A percentile compares a stretch with the other conserved stretches of the same genome.
Conservation (phyloP, 2,888 invertebrate genomes). For the Raillietiella orientalis region DNA sequence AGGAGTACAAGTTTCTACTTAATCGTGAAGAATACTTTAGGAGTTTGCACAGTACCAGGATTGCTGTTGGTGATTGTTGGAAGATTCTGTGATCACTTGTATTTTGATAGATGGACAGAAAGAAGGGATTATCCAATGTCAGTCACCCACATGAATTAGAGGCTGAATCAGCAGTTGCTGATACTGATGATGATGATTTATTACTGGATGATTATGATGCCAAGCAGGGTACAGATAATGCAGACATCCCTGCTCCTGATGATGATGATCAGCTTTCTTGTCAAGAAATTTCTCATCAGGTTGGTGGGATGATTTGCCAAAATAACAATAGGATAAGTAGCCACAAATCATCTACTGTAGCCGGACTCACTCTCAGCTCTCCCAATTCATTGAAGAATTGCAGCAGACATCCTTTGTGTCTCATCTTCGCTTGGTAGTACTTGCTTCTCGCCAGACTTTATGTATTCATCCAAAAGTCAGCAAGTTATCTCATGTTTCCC, state of each 20-base stretch:
- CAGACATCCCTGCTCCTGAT: neutral
- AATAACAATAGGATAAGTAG: too few species aligned
- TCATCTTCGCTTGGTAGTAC: conserved; percentile 33
- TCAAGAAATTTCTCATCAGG: too few species aligned
- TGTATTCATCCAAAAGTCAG: conserved; percentile 56
- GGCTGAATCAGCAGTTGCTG: neutral
- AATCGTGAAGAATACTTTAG: neutral
- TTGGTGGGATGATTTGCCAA: too few species aligned
- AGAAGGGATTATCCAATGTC: too few species aligned
- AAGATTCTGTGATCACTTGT: neutral
- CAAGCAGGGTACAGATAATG: neutral
- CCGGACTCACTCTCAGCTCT: conserved; percentile 80
- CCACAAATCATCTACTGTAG: conserved; percentile 70
- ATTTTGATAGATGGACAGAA: too few species aligned
- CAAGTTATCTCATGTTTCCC: conserved; percentile 29
- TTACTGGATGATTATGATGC: neutral
- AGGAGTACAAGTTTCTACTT: neutral
- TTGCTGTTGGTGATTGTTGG: neutral
- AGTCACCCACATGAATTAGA: too few species aligned
- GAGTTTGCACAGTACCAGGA: neutral
- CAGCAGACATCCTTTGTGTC: conserved; percentile 39
- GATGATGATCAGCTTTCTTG: too few species aligned
- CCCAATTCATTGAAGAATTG: conserved; percentile 80
- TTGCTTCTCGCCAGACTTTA: conserved; percentile 68
- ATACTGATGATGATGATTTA: neutral